These are phyloP conservation scores for Oscheius onirici DNA, from an alignment of 2,888 invertebrate species.

Conservation along the genomic window DNA sequence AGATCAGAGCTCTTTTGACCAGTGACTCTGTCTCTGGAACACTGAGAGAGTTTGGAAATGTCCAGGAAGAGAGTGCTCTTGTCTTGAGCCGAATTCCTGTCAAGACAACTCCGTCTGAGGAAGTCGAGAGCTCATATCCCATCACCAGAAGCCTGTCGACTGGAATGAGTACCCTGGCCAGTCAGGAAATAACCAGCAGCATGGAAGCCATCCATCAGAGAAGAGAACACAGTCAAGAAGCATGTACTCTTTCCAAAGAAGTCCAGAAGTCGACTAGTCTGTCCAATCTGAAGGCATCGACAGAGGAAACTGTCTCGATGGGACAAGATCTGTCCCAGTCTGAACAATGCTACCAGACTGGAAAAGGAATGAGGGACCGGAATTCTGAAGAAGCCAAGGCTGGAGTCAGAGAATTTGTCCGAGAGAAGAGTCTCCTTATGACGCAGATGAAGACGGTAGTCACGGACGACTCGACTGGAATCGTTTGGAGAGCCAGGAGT, in stretches of 20 bases:
- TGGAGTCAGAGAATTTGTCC: not conserved
- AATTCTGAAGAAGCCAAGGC: not conserved
- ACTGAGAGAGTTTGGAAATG: constrained; percentile 12
- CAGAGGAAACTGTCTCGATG: constrained; percentile 9
- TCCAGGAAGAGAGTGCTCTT: not conserved
- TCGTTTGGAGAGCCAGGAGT: constrained; percentile 18
- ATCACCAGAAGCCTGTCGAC: constrained; percentile 4
- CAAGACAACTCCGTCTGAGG: not conserved
- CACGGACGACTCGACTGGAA: constrained; percentile 2
- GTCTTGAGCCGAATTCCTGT: constrained; percentile 13
- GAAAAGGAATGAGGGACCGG: not conserved
- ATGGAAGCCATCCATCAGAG: not conserved
- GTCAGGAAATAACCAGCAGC: not conserved
- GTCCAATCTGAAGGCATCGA: not conserved
- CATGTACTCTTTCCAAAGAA: not conserved
- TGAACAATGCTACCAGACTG: not conserved
- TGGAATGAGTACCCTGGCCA: constrained; percentile 1
- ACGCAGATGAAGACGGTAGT: constrained; percentile 17
- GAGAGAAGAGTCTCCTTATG: constrained; percentile 16
- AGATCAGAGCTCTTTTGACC: not conserved
- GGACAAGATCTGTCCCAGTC: constrained; percentile 4
- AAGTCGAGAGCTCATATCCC: not conserved
- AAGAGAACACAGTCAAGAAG: not conserved
- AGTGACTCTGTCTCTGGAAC: not conserved
- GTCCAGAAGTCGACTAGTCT: not conserved